Percentiles rank a stretch among this genome's conserved stretches.
Conservation (phyloP, 2,888 invertebrate genomes). For the Osedax fenrisi region DNA sequence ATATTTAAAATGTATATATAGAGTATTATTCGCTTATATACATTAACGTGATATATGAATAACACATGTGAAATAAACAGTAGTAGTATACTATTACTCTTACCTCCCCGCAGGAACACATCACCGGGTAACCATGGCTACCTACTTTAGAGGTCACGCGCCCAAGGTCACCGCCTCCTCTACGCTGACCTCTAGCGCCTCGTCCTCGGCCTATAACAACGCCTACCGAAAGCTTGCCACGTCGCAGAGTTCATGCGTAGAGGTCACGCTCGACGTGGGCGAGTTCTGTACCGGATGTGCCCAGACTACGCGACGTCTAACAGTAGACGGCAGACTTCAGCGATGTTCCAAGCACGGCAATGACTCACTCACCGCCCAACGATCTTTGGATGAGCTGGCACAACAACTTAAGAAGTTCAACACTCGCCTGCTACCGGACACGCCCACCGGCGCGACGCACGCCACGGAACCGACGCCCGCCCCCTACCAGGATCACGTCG, state of each 20-base stretch:
- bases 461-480: neutral
- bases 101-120: too few relatives aligned
- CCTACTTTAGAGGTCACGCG: neutral
- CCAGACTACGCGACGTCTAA: neutral
- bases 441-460: neutral
- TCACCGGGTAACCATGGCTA: too few relatives aligned
- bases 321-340: neutral
- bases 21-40: neutral
- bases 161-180: neutral
- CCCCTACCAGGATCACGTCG: too few relatives aligned
- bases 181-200: neutral
- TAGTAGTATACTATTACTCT: too few relatives aligned
- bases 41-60: neutral
- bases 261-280: neutral
- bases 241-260: neutral
- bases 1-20: neutral
- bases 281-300: neutral
- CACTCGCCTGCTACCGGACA: neutral
- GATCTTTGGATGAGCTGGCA: neutral
- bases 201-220: neutral
- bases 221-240: neutral
- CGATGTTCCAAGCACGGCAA: neutral
- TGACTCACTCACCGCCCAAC: neutral
- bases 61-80: neutral
- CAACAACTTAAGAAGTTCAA: neutral